Evolutionary conservation across 1,140 invertebrate genomes (phyloP), one percentile per base, ranked within the genome.

Genomic region (Cydia fagiglandana): DNA sequence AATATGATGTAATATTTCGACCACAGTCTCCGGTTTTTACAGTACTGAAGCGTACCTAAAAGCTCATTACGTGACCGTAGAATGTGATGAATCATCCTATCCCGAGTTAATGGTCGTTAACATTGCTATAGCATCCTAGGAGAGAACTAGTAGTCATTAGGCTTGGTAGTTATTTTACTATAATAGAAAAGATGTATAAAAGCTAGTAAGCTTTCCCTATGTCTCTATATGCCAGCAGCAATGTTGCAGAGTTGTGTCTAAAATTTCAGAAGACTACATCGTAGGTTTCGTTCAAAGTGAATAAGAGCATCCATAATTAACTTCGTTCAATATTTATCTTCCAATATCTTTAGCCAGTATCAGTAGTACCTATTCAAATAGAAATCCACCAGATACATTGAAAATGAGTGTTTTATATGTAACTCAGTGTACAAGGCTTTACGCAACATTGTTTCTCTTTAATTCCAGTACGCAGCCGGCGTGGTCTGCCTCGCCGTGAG

Each of bases 401-500:
- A 30, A 1, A 30, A 24, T 1, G 30, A 30, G 30, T 30, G 30
- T 28, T 28, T 28, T 28, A 34, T 34, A 34, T 34, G 5, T 34
- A 34, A 34, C 34, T 34, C 4, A 30, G 30, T 47, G 45, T 47
- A 12, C 4, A n/a, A 50, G 9, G 15, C 47, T 13, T 50, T 50
- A 50, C 47, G 47, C 13, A 50, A 6, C 5, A 0, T 13, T 4
- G 13, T 15, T 50, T 50, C n/a, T n/a, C 4, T 50, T 50, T 4
- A 15, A 50, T 50, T 75, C n/a, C 81, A 90, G 85, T 91, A 90
- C 82, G 81, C 82, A 30, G 85, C 45, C 20, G 87, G 89, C 77
- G 88, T 91, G 78, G 85, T 75, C 74, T 85, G 82, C 76, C 82
- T 92, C 78, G 87, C 84, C 66, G 76, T 82, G 45, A 88, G 86